Evolutionary conservation across 2,113 vertebrate genomes (phyloP).

Genomic region (Equus quagga): DNA sequence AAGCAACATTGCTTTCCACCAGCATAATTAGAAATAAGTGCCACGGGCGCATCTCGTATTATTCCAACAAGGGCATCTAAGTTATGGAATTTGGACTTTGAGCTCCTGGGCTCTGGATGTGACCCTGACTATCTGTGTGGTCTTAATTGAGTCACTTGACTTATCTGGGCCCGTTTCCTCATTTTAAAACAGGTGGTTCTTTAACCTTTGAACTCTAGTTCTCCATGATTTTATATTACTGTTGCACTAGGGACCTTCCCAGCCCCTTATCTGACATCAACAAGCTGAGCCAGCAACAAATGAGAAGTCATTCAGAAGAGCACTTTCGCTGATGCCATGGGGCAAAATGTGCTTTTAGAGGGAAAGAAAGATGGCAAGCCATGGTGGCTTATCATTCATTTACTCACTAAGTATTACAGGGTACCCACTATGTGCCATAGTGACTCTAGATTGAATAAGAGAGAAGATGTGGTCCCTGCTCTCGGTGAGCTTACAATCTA

Average conservation of each 20-base stretch:
- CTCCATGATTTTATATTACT: background rate
- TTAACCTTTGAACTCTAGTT: conserved; percentile 17
- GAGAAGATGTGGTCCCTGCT: background rate
- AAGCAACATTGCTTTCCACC: background rate
- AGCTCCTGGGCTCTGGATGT: conserved; percentile 11
- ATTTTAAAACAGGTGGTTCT: conserved; percentile 43
- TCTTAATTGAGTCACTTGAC: conserved; percentile 33
- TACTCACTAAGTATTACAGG: background rate
- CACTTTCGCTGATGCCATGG: background rate
- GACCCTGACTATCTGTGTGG: background rate
- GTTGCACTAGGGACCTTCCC: background rate
- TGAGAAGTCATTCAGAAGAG: background rate
- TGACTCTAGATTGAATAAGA: background rate
- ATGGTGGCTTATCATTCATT: background rate
- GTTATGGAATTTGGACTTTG: conserved; percentile 40
- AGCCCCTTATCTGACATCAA: background rate
- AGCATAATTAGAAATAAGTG: background rate
- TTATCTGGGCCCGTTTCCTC: conserved; percentile 41
- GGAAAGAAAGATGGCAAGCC: background rate
- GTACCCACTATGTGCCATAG: background rate
- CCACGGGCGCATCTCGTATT: background rate
- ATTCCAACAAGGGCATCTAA: background rate
- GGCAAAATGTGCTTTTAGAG: background rate
- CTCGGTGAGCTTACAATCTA: background rate
- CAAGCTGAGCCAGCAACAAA: background rate